Evolutionary conservation across 37 sponge, comb jelly and placozoan species (phyloP).

Genomic region (Spongilla lacustris): DNA sequence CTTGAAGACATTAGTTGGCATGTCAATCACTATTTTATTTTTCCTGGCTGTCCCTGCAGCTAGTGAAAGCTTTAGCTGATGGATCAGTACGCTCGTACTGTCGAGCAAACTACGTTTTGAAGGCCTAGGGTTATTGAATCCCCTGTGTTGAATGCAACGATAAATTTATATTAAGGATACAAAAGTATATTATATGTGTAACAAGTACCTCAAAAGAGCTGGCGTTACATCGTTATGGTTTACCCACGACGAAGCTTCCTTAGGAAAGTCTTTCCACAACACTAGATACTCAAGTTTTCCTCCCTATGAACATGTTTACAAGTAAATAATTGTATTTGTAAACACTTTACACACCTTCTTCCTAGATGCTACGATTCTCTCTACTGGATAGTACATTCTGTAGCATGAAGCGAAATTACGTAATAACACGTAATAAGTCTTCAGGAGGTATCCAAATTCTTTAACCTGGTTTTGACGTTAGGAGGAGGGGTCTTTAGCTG

Average conservation of each 20-base stretch:
- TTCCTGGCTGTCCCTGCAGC: slow-evolving; percentile 1
- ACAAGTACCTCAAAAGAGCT: neutral
- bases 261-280: neutral
- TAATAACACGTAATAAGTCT: neutral
- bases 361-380: no score
- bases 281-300: neutral
- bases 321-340: no score
- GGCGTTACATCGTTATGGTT: neutral
- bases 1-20: neutral
- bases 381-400: neutral
- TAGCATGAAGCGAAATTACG: neutral
- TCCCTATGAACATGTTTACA: no score
- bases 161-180: neutral
- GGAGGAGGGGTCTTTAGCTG: neutral
- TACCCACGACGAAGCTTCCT: neutral
- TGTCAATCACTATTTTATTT: neutral
- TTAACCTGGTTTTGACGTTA: neutral
- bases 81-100: neutral
- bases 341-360: no score
- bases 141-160: neutral
- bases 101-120: neutral
- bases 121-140: neutral
- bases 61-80: neutral
- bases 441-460: neutral
- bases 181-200: neutral